These are phyloP conservation scores for Drosophila greeni DNA, from an alignment of 2,888 invertebrate genomes.

Conservation along the genomic window DNA sequence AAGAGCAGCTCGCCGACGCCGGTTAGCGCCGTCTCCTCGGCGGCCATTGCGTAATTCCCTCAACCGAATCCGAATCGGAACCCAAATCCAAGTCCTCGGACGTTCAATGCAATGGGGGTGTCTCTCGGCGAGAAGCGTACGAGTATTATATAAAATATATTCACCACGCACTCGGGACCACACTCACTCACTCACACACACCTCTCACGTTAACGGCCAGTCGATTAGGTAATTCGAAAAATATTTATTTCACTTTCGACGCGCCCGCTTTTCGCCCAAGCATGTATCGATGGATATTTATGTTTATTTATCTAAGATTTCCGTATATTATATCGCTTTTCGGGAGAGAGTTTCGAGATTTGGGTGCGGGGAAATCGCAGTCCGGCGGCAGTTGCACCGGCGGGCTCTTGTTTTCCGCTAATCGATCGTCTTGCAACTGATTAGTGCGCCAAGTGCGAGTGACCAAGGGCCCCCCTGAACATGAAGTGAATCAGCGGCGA, in stretches of 20 bases:
- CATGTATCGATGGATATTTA: constrained; percentile 21
- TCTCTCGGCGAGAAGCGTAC: constrained; percentile 9
- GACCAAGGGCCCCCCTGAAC: constrained; percentile 53
- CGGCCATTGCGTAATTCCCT: constrained; percentile 49
- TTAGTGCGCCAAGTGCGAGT: constrained; percentile 60
- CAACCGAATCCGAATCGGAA: constrained; percentile 21
- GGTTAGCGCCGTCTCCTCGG: constrained; percentile 67
- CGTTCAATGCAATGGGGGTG: constrained; percentile 47
- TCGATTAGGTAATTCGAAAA: constrained; percentile 71
- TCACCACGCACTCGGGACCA: constrained; percentile 60
- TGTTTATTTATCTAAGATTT: constrained; percentile 20
- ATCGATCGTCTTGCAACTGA: constrained; percentile 79
- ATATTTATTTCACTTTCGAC: constrained; percentile 49
- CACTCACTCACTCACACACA: constrained; percentile 32
- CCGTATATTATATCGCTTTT: constrained; percentile 1
- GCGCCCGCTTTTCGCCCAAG: constrained; percentile 12
- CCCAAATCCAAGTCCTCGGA: constrained; percentile 21
- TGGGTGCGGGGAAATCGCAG: constrained; percentile 18
- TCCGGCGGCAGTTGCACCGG: constrained; percentile 39
- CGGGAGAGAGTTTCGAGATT: constrained; percentile 10
- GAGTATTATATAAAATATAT: constrained; percentile 52
- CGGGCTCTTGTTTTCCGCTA: constrained; percentile 72
- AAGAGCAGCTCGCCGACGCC: constrained; percentile 87
- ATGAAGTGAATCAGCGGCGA: constrained; percentile 23
- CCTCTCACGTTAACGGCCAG: constrained; percentile 45